Conservation (phyloP, 2,888 invertebrate species). For the Drosophila sordidula region DNA sequence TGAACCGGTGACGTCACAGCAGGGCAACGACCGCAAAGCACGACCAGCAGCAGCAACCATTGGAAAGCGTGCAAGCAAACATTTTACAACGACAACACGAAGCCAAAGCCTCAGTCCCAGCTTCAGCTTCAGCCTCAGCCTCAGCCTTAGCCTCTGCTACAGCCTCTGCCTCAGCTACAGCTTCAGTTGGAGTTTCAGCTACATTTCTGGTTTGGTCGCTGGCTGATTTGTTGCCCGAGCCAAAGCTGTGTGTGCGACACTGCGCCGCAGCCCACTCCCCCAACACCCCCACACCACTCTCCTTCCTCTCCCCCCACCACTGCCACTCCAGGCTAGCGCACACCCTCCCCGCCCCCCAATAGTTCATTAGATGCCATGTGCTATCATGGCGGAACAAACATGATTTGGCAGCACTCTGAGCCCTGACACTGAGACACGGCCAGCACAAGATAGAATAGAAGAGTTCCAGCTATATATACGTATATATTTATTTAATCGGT, state of each 20-base stretch:
- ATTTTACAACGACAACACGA: slow-evolving; percentile 76
- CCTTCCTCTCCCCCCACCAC: too few relatives aligned
- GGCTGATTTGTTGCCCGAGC: slow-evolving; percentile 78
- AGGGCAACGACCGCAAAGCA: slow-evolving; percentile 84
- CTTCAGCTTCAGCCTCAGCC: slow-evolving; percentile 39
- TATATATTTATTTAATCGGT: slow-evolving; percentile 19
- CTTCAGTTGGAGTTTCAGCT: slow-evolving; percentile 59
- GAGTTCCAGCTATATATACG: slow-evolving; percentile 21
- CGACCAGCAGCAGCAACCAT: slow-evolving; percentile 72
- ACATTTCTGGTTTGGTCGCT: slow-evolving; percentile 78
- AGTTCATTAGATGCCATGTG: slow-evolving; percentile 80
- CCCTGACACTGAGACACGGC: slow-evolving; percentile 57
- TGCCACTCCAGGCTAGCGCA: slow-evolving; percentile 10
- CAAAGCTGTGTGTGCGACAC: slow-evolving; percentile 64
- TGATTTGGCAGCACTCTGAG: slow-evolving; percentile 74
- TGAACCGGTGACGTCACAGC: slow-evolving; percentile 85
- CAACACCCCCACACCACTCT: not conserved
- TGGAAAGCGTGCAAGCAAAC: slow-evolving; percentile 81
- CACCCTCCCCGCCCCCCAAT: slow-evolving; percentile 63
- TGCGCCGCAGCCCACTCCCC: slow-evolving; percentile 37
- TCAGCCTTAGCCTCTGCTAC: slow-evolving; percentile 37
- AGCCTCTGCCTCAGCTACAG: slow-evolving; percentile 31
- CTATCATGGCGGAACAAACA: slow-evolving; percentile 82
- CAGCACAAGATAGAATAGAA: slow-evolving; percentile 24
- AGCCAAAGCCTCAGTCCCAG: slow-evolving; percentile 48